Conservation (phyloP, 2,888 invertebrate genomes). For the Lottia gigantea region DNA sequence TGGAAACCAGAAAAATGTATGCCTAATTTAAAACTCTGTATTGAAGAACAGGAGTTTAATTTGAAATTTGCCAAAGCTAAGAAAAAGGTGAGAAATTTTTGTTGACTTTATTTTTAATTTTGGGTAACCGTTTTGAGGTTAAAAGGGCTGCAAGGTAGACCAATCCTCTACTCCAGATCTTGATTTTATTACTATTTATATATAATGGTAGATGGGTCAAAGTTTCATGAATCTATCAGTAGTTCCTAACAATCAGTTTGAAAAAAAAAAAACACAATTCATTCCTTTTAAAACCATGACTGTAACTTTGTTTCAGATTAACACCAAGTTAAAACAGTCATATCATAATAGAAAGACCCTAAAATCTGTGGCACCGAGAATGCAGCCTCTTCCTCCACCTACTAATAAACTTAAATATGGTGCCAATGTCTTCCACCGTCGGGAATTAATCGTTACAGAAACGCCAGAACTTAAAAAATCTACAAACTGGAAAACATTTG, state of each 20-base stretch:
- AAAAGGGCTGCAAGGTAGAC: no score
- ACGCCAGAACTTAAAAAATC: neutral
- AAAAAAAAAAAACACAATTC: no score
- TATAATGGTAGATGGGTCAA: no score
- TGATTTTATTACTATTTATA: no score
- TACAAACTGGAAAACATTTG: conserved; percentile 40
- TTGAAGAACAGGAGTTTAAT: conserved; percentile 58
- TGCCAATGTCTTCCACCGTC: conserved; percentile 12
- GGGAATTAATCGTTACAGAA: neutral
- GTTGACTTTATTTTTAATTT: neutral
- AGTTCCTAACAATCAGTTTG: no score
- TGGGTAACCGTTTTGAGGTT: no score
- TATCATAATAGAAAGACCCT: conserved; percentile 47
- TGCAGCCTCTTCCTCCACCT: conserved; percentile 52
- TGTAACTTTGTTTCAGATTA: conserved; percentile 43
- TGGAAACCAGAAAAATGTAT: conserved; percentile 34
- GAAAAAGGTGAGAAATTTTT: conserved; percentile 48
- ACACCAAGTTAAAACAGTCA: conserved; percentile 50
- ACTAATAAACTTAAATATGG: conserved; percentile 35
- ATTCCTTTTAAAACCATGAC: neutral
- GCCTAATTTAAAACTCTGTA: conserved; percentile 43
- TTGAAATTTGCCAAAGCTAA: conserved; percentile 53
- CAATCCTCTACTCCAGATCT: no score
- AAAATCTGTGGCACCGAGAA: conserved; percentile 45
- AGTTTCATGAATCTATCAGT: no score